Conservation (phyloP, 2,797 vertebrate species). For the Schizothorax lantsangensis region DNA sequence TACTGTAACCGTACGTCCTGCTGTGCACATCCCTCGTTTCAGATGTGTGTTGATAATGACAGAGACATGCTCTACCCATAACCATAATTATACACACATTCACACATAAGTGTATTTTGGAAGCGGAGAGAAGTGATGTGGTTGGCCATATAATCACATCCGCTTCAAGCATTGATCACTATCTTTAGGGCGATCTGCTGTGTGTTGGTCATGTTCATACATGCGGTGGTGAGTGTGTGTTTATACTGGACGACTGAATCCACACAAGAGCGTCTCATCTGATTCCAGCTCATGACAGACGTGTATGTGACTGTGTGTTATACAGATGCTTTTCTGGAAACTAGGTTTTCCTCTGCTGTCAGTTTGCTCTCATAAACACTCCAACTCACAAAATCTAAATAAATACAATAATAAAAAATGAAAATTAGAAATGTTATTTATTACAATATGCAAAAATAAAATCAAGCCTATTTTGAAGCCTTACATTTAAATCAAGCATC, state of each 20-base stretch:
- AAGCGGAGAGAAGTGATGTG: conserved; percentile 31
- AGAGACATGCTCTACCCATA: conserved; percentile 60
- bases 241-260: neutral
- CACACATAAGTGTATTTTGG: conserved; percentile 44
- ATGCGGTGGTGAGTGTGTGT: neutral
- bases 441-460: too few species aligned
- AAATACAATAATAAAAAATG: neutral
- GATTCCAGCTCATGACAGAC: conserved; percentile 39
- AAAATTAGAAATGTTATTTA: too few species aligned
- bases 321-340: neutral
- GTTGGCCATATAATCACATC: conserved; percentile 37
- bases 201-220: conserved; percentile 14
- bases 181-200: conserved; percentile 16
- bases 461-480: neutral
- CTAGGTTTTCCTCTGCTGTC: neutral
- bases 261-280: neutral
- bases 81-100: conserved; percentile 62
- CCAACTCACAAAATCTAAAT: neutral
- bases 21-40: conserved; percentile 20
- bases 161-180: conserved; percentile 28
- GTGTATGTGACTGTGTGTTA: neutral
- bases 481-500: neutral
- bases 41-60: conserved; percentile 70
- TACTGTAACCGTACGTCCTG: neutral
- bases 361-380: neutral